These are phyloP conservation scores for Phthorimaea operculella DNA, from an alignment of 1,140 invertebrate species.

Conservation along the genomic window DNA sequence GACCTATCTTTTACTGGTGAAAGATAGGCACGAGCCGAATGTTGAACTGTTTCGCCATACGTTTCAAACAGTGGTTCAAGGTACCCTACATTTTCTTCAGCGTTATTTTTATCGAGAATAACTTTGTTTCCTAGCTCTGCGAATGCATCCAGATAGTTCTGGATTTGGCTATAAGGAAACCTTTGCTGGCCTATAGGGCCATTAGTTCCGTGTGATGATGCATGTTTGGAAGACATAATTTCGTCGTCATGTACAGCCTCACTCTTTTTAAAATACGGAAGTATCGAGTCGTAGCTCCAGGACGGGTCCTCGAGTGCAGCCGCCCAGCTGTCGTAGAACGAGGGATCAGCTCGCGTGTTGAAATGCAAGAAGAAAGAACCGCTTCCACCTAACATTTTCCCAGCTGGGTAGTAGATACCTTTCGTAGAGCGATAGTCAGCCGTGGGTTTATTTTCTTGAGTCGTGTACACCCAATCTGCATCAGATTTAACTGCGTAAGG, in stretches of 20 bases:
- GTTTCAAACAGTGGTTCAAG: conserved; percentile 67
- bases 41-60: conserved; percentile 40
- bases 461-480: conserved; percentile 12
- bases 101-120: conserved; percentile 74
- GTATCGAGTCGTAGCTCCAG: conserved; percentile 69
- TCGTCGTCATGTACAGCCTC: conserved; percentile 32
- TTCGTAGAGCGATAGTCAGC: no score
- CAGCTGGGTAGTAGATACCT: conserved; percentile 16
- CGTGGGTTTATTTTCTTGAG: no score
- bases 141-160: conserved; percentile 23
- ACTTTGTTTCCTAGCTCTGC: conserved; percentile 28
- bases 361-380: conserved; percentile 77
- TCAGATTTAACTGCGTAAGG: conserved; percentile 6
- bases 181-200: conserved; percentile 25
- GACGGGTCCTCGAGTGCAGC: conserved; percentile 67
- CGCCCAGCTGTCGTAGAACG: conserved; percentile 77
- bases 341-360: conserved; percentile 71
- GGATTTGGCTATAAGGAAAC: conserved; percentile 7
- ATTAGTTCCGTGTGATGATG: conserved; percentile 21
- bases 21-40: conserved; percentile 70
- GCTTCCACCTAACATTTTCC: conserved; percentile 72
- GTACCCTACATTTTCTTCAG: conserved; percentile 75
- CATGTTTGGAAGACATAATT: conserved; percentile 15
- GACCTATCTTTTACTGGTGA: conserved; percentile 56
- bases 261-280: conserved; percentile 34